Percentiles rank a stretch among this genome's conserved stretches.
phyloP scores from a whole-genome alignment of 1,140 invertebrate genomes.

The Dendroctonus valens region DNA sequence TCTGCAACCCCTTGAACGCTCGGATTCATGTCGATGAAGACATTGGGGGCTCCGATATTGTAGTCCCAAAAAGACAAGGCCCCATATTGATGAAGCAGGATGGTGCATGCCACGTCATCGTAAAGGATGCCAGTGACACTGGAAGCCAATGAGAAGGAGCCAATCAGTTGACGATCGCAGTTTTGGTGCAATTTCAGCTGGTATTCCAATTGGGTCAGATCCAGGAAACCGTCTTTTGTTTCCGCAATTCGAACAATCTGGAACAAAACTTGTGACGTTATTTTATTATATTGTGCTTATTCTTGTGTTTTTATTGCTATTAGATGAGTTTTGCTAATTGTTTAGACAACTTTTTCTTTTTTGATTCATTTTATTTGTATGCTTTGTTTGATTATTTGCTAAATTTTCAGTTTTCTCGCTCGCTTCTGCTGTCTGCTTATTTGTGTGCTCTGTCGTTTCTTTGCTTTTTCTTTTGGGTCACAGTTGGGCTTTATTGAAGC shows the following conservation, averaged over 20 bases:
- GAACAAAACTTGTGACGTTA: constrained; percentile 9
- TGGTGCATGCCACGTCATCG: constrained; percentile 80
- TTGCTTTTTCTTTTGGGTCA: no score
- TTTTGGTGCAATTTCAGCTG: constrained; percentile 64
- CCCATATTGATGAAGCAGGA: constrained; percentile 74
- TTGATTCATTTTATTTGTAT: no score
- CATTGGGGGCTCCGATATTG: constrained; percentile 79
- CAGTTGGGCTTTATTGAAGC: no score
- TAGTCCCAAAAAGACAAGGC: constrained; percentile 90
- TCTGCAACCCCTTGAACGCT: constrained; percentile 49
- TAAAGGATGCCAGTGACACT: constrained; percentile 86
- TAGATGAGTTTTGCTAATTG: no score
- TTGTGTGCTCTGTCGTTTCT: no score
- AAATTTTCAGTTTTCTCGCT: no score
- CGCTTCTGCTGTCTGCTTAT: no score
- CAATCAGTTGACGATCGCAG: constrained; percentile 65
- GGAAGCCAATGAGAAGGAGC: constrained; percentile 84
- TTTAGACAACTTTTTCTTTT: no score
- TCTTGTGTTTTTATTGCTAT: no score
- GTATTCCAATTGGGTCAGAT: constrained; percentile 73
- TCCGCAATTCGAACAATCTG: constrained; percentile 77
- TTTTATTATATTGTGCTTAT: no score
- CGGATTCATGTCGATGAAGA: constrained; percentile 86
- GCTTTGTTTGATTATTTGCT: no score
- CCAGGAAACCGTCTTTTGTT: constrained; percentile 74